Evolutionary conservation across 2,888 invertebrate genomes (phyloP).

Genomic region (Andrena minutula): DNA sequence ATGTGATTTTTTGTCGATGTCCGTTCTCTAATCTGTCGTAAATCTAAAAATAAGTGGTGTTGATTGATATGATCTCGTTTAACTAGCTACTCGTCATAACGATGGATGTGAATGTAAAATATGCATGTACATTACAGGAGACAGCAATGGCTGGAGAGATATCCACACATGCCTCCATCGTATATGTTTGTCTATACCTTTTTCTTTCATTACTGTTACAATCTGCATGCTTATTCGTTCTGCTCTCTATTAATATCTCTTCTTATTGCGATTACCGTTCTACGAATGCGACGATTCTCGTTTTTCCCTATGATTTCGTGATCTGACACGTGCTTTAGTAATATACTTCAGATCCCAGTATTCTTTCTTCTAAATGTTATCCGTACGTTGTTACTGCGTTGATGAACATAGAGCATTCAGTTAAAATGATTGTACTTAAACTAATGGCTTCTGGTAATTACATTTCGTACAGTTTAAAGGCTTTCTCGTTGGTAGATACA

Average conservation of each 20-base stretch:
- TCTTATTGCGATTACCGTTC: constrained; percentile 26
- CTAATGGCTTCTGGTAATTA: constrained; percentile 31
- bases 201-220: constrained; percentile 69
- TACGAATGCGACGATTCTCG: constrained; percentile 42
- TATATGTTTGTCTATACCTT: constrained; percentile 83
- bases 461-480: constrained; percentile 27
- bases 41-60: constrained; percentile 46
- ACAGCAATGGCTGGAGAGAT: constrained; percentile 82
- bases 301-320: constrained; percentile 20
- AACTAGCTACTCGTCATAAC: constrained; percentile 59
- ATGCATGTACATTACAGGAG: constrained; percentile 82
- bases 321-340: constrained; percentile 26
- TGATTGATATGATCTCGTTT: constrained; percentile 50
- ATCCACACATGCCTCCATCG: constrained; percentile 80
- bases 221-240: constrained; percentile 65
- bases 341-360: background rate
- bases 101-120: constrained; percentile 71
- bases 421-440: constrained; percentile 25
- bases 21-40: constrained; percentile 55
- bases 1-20: constrained; percentile 42
- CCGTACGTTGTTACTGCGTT: constrained; percentile 1
- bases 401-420: constrained; percentile 29
- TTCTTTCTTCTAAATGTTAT: constrained; percentile 12
- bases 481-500: constrained; percentile 47
- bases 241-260: constrained; percentile 44